phyloP scores from a whole-genome alignment of 2,113 vertebrate genomes.

The Semicossyphus pulcher region DNA sequence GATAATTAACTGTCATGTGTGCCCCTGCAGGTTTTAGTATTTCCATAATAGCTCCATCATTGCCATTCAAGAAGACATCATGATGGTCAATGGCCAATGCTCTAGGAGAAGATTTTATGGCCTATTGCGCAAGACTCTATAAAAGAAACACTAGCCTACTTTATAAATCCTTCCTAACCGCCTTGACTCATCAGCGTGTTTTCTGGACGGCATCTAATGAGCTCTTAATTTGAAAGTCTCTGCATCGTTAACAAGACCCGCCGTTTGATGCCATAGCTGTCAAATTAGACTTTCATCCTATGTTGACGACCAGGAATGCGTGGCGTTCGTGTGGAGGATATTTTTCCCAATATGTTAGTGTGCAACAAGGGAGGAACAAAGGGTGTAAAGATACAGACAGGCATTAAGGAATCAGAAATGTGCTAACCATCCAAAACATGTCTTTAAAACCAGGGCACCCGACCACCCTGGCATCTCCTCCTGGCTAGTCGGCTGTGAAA shows the following conservation, averaged over 20 bases:
- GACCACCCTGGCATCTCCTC: constrained; percentile 23
- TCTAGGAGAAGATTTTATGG: constrained; percentile 31
- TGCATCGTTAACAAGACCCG: constrained; percentile 65
- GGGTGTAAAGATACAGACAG: not conserved
- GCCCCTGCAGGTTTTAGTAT: constrained; percentile 47
- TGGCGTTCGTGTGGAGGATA: not conserved
- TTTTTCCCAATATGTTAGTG: not conserved
- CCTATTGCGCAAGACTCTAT: constrained; percentile 50
- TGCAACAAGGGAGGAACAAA: not conserved
- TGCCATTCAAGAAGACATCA: constrained; percentile 26
- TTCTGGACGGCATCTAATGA: constrained; percentile 63
- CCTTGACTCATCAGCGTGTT: constrained; percentile 58
- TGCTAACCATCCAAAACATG: constrained; percentile 20
- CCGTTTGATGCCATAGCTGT: constrained; percentile 70
- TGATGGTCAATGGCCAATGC: constrained; percentile 5
- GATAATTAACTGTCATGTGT: constrained; percentile 66
- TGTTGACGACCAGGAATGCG: constrained; percentile 11
- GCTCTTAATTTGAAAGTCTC: constrained; percentile 62
- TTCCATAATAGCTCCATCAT: constrained; percentile 57
- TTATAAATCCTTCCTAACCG: constrained; percentile 56
- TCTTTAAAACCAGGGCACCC: constrained; percentile 31
- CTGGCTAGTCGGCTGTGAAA: constrained; percentile 47
- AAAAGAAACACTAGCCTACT: constrained; percentile 34
- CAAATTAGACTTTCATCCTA: constrained; percentile 63
- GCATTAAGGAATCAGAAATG: constrained; percentile 1